Evolutionary conservation across 2,888 invertebrate genomes (phyloP), one percentile per base, ranked within the genome.

Genomic region (Diploptera punctata): DNA sequence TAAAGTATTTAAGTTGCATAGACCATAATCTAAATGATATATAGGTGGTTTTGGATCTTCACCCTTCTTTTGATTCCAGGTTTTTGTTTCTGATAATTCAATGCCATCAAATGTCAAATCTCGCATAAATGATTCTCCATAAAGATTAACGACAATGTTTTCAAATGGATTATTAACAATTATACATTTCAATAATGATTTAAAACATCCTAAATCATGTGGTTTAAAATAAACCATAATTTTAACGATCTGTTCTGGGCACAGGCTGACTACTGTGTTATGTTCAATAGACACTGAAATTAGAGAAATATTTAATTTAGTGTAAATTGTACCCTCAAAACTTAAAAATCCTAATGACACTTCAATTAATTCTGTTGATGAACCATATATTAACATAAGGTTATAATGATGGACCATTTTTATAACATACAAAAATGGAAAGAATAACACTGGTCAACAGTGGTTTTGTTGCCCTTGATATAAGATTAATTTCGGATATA

Each of bases 121-220:
- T 77, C 85, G 85, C 54, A 79, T 77, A 75, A 84, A 87, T 24
- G 84, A 83, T 75, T 86, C 84, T 0, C 83, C 86, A 1, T 81
- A 81, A 21, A 85, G 75, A 18, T 82, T 80, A n/a, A 87, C 79
- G 33, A 81, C 81, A n/a, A 84, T 80, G 72, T 84, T 83, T 76
- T 89, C 88, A 77, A 86, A 88, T 57, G 87, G 87, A 81, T 89
- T 89, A 77, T 87, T 84, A 13, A 83, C 79, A 3, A 86, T 83
- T 44, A 83, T 81, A 26, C 88, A 75, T 38, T 83, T 83, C 49
- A 88, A 77, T 61, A 77, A 74, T 10, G 79, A 79, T 0, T 77
- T 71, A 43, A 78, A 76, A 7, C 73, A 77, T 2, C 80, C 79
- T 52, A 79, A 76, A 43, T 77, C 75, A 2, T 44, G 75, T 1